Evolutionary conservation across 1,140 invertebrate species (phyloP), one percentile per base, ranked within the genome.

Genomic region (Pogonus chalceus): DNA sequence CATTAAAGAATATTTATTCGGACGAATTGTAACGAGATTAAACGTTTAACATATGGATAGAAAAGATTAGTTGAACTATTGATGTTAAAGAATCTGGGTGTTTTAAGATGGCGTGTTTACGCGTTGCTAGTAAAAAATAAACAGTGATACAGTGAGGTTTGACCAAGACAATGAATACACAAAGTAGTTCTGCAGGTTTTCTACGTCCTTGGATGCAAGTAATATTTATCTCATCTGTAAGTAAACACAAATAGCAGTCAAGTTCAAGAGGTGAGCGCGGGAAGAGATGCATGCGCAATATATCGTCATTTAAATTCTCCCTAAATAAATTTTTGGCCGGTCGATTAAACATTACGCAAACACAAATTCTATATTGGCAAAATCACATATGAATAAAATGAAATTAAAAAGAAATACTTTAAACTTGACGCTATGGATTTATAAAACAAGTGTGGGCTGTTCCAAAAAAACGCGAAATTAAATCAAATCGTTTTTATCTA

Each of bases 121-220:
- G 26, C 4, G 26, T 31, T 31, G 4, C 14, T 7, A 31, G 14
- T 7, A 31, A 31, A 31, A 31, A 4, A 4, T 7, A 7, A 31
- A 31, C 26, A 31, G 14, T 31, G 4, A 7, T 31, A 4, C 4
- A 14, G 4, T 31, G 14, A 31, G 26, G 14, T 43, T 43, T 43
- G 37, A 43, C 37, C 37, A 16, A 43, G 37, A 43, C 37, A 43
- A 43, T 43, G 37, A 43, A 43, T 16, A 43, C 26, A 43, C 7
- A 16, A 43, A 43, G 37, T 43, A 9, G 37, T 43, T 16, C 3
- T 18, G 37, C 37, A 43, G 18, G 37, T 43, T 43, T n/a, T n/a
- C n/a, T 43, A 16, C 37, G 37, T 43, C 37, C 37, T 43, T 43
- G 37, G 37, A 43, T 43, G 37, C 37, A 43, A 18, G 37, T 43